phyloP scores from a whole-genome alignment of 2,797 vertebrate genomes.

The Lagodon rhomboides region DNA sequence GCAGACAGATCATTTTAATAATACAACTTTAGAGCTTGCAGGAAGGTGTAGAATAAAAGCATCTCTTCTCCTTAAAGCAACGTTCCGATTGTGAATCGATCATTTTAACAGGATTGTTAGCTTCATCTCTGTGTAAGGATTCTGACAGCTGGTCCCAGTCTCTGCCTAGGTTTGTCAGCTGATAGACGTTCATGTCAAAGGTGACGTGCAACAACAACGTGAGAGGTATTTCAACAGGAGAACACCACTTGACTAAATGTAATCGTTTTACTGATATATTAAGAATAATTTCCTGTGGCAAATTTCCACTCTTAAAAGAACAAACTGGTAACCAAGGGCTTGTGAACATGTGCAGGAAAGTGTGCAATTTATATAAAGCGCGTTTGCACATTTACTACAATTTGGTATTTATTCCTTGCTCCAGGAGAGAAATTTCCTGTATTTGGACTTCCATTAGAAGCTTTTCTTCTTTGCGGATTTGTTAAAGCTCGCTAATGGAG shows the following conservation, averaged over 20 bases:
- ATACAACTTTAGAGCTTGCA: too few species aligned
- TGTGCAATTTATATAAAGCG: background rate
- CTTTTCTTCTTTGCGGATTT: constrained; percentile 55
- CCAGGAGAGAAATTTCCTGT: constrained; percentile 21
- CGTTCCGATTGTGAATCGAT: too few species aligned
- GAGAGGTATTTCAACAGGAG: constrained; percentile 34
- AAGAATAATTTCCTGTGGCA: constrained; percentile 45
- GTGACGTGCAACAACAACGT: constrained; percentile 2
- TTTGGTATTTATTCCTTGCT: constrained; percentile 1
- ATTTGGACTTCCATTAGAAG: background rate
- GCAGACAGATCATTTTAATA: too few species aligned
- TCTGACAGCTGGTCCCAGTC: too few species aligned
- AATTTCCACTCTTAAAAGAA: constrained; percentile 58
- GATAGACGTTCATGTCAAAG: constrained; percentile 9
- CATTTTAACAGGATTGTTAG: too few species aligned
- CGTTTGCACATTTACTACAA: background rate
- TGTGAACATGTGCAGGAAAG: constrained; percentile 10
- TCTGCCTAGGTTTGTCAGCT: too few species aligned
- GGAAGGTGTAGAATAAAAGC: too few species aligned
- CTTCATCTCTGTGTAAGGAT: too few species aligned
- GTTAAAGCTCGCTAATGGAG: constrained; percentile 48
- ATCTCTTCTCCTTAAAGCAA: too few species aligned
- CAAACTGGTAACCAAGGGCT: constrained; percentile 19
- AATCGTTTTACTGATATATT: constrained; percentile 48
- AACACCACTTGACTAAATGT: background rate